Percentiles rank a stretch among this genome's conserved stretches.
Evolutionary conservation across 1,140 invertebrate species (phyloP).

Genomic region (Gerris buenoi): DNA sequence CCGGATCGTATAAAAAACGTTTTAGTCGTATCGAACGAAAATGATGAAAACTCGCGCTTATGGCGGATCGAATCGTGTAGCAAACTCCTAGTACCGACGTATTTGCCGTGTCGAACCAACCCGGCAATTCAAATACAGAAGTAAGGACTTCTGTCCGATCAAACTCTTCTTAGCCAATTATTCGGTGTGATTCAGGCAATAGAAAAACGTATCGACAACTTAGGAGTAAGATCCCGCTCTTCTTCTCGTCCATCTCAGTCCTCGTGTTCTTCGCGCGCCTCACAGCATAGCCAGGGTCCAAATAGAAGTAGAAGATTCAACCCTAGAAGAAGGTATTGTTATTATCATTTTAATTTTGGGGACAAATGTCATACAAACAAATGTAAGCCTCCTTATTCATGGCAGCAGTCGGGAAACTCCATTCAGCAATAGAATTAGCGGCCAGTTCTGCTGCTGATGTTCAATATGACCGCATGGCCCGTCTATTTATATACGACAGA

Average conservation of each 20-base stretch:
- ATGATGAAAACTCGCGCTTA: no score
- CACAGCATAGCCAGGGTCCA: background rate
- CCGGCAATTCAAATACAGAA: background rate
- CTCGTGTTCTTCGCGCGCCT: background rate
- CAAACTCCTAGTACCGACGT: no score
- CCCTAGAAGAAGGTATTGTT: background rate
- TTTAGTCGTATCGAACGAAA: background rate
- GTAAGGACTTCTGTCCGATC: background rate
- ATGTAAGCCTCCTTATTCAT: background rate
- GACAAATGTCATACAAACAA: background rate
- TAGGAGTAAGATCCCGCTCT: no score
- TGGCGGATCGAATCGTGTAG: no score
- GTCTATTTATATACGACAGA: background rate
- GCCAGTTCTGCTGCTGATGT: background rate
- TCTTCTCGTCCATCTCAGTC: background rate
- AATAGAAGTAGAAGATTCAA: background rate
- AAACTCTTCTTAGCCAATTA: background rate
- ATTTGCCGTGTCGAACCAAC: background rate
- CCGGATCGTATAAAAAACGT: background rate
- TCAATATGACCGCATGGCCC: background rate
- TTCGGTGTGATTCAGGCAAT: background rate
- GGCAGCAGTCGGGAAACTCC: background rate
- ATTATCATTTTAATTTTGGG: background rate
- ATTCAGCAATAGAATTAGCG: background rate
- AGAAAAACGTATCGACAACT: background rate